Base-by-base conservation (phyloP, 2,797 vertebrate genomes). In the Threskiornis aethiopicus region DNA sequence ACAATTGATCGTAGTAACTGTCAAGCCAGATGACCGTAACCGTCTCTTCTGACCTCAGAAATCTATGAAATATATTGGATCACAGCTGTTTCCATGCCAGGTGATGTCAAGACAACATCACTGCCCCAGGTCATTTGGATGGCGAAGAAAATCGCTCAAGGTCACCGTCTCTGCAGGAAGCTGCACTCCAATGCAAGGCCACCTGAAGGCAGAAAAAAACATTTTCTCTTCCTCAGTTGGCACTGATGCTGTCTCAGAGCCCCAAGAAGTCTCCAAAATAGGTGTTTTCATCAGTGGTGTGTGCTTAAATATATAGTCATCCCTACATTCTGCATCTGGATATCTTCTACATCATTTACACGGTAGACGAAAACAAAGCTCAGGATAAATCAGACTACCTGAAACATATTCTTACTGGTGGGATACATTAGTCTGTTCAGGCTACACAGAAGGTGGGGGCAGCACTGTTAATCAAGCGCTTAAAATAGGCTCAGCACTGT, bases 121-220 rank as follows among this genome's bases (percentile, higher is more conserved):
- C 49, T 39, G 52, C 47, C 37, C n/a, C n/a, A 3, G 46, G 64
- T 76, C 41, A 11, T 55, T 37, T 6, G 64, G 79, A 24, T 14
- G 47, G 42, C 1, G 2, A 54, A 88, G 81, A 46, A 35, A 81
- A 52, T 17, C 0, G 3, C 70, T 41, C 9, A 11, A 84, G 49
- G 78, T 47, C 35, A 21, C 18, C 1, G 4, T 13, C 67, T 66
- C 57, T 29, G n/a, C 64, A 66, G 58, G 37, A 76, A 59, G 47
- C 24, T 0, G 1, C 1, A 4, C 35, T 65, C 2, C 1, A 64
- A 80, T 39, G 75, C 52, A 81, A 1, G 1, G 65, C 14, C 0
- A 4, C 65, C 76, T 77, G 61, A 55, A 82, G 39, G 49, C 59
- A n/a, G 14, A 15, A 35, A 46, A 66, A 46, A 22, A 3, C 9